Conservation (phyloP, 2,797 vertebrate species). For the Argyrosomus regius region DNA sequence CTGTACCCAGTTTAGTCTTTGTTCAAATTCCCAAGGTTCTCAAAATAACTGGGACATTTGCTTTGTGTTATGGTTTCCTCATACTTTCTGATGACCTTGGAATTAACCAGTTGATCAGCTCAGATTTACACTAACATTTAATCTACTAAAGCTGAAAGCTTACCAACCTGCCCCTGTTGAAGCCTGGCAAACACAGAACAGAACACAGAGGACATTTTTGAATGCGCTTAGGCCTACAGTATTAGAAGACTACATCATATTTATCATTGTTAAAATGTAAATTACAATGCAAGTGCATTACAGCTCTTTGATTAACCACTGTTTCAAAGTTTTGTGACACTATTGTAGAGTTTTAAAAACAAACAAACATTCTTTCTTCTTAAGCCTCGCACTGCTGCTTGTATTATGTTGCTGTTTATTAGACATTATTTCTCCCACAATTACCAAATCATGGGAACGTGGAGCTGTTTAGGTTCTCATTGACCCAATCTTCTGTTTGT, state of each 20-base stretch:
- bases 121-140: slow-evolving; percentile 53
- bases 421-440: background rate
- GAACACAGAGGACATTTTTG: background rate
- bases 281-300: background rate
- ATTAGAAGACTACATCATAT: slow-evolving; percentile 9
- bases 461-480: background rate
- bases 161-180: slow-evolving; percentile 14
- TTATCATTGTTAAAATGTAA: background rate
- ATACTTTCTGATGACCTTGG: slow-evolving; percentile 51
- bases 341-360: background rate
- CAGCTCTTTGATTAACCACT: background rate
- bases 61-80: slow-evolving; percentile 18
- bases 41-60: slow-evolving; percentile 13
- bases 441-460: background rate
- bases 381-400: background rate
- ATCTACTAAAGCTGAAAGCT: slow-evolving; percentile 49
- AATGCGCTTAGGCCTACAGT: background rate
- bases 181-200: slow-evolving; percentile 5
- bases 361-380: background rate
- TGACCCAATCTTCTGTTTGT: background rate
- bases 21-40: slow-evolving; percentile 12
- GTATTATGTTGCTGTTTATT: background rate
- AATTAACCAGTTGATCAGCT: slow-evolving; percentile 54
- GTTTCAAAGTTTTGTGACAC: background rate
- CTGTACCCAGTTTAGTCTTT: slow-evolving; percentile 16